Conservation (phyloP, 1,140 invertebrate species). For the Tetragonula clypearis region DNA sequence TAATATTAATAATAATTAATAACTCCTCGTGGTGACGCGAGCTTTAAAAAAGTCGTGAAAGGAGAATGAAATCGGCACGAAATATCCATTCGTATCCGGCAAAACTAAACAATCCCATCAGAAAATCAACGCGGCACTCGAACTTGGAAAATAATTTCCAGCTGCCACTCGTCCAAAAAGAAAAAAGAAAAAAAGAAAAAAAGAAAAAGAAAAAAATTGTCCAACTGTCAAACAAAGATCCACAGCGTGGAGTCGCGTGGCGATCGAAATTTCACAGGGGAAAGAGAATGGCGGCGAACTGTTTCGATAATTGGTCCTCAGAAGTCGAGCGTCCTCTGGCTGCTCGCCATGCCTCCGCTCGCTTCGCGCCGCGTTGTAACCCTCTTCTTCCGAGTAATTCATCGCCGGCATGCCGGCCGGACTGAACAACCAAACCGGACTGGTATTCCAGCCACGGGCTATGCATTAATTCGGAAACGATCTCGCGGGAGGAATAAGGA, state of each 20-base stretch:
- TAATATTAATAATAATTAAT: no score
- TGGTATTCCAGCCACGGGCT: conserved; percentile 61
- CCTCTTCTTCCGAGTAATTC: neutral
- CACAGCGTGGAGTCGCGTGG: no score
- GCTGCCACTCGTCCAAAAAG: no score
- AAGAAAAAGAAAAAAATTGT: no score
- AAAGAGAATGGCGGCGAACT: conserved; percentile 26
- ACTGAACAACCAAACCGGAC: neutral
- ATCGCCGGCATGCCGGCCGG: neutral
- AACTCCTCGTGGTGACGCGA: neutral
- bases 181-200: no score
- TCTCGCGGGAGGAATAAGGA: conserved; percentile 70
- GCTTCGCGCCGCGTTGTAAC: no score
- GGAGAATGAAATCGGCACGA: no score
- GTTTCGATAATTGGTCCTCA: conserved; percentile 68
- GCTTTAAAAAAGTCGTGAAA: no score
- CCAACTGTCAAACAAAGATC: neutral
- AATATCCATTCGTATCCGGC: no score
- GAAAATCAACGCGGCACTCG: neutral
- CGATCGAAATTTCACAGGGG: conserved; percentile 19
- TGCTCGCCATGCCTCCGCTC: neutral
- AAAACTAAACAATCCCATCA: neutral
- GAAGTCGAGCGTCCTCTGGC: conserved; percentile 38
- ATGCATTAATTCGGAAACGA: conserved; percentile 71
- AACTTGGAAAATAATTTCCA: neutral